Evolutionary conservation across 2,888 invertebrate genomes (phyloP), one percentile per base, ranked within the genome.

Genomic region (Dryobotodes eremita): DNA sequence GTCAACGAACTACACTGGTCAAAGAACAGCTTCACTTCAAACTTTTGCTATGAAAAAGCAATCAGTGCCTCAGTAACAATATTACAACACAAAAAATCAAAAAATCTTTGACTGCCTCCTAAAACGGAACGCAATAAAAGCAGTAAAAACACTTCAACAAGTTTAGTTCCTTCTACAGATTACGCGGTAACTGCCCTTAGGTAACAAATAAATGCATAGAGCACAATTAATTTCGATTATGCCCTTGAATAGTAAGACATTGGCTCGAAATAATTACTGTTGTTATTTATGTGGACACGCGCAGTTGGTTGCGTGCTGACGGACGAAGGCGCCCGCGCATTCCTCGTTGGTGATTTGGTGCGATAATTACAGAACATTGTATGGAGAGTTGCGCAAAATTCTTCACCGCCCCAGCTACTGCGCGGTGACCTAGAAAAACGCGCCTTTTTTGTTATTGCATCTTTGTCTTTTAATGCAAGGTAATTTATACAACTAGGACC

Each of bases 171-270:
- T 82, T 75, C 70, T 71, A 70, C 70, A 77, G 79, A 84, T 82
- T 82, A 80, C 76, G 68, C 71, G 46, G 68, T 81, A 76, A 77
- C 77, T 77, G 77, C 79, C 80, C 82, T 78, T 71, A 80, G 81
- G 82, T 83, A 83, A 85, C 86, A 88, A 89, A 80, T 71, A 80
- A 83, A 86, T 88, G 84, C 86, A 89, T 86, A 81, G 81, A 89
- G 84, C 74, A 87, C 88, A 86, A 89, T 90, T 90, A 88, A 88
- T 88, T 89, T 90, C 87, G 87, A 88, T 75, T 82, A 87, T 92
- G 92, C 92, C 95, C 94, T 96, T 95, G 95, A 94, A 94, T 90
- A 80, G 89, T 92, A 91, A 93, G 90, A 91, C 92, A 93, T 92
- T 92, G 90, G 92, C 84, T 89, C 77, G 86, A 91, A 92, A 93